Conservation (phyloP, 2,888 invertebrate species). For the Thelaira solivaga region DNA sequence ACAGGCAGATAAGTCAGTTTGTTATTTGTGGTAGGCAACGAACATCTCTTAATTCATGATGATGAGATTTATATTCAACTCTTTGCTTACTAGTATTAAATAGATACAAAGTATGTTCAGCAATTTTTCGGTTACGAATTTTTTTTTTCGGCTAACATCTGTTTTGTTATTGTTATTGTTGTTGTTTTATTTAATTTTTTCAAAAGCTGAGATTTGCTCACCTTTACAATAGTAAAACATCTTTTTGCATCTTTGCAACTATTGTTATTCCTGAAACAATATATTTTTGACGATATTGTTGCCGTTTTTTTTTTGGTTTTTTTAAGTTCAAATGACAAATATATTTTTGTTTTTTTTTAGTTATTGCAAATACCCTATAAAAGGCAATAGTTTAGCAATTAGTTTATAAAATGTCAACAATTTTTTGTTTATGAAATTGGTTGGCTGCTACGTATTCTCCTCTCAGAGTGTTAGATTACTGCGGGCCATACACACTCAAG, state of each 20-base stretch:
- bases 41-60: conserved; percentile 49
- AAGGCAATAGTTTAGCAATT: neutral
- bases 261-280: conserved; percentile 19
- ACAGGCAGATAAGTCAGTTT: neutral
- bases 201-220: conserved; percentile 14
- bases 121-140: conserved; percentile 3
- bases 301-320: neutral
- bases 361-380: conserved; percentile 2
- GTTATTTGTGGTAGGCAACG: conserved; percentile 13
- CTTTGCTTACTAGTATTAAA: conserved; percentile 38
- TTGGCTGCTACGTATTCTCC: no score
- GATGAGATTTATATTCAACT: conserved; percentile 45
- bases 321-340: neutral
- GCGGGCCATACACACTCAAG: no score
- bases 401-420: neutral
- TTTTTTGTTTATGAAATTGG: no score
- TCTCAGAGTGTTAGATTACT: no score
- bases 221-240: neutral
- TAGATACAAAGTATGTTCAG: neutral
- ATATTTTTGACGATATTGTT: neutral
- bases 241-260: neutral
- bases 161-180: neutral
- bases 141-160: conserved; percentile 2
- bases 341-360: neutral
- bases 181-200: neutral